Conservation (phyloP, 2,888 invertebrate species). For the Tenthredo scrophulariae region DNA sequence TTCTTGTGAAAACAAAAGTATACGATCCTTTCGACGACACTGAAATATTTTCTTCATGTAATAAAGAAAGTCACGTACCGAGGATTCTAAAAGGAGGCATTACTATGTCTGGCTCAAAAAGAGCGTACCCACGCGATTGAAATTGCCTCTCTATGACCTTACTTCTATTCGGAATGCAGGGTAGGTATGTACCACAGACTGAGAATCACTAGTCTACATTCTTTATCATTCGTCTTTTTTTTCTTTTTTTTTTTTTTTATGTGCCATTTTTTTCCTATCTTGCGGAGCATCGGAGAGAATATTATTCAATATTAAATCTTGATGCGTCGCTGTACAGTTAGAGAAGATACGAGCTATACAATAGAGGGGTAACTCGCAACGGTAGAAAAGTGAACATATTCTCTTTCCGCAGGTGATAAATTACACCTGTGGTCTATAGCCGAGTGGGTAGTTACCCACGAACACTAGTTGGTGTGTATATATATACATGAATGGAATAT, state of each 20-base stretch:
- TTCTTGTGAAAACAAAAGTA: background rate
- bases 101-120: background rate
- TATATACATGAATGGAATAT: background rate
- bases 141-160: background rate
- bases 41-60: conserved; percentile 7
- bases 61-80: background rate
- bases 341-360: conserved; percentile 2
- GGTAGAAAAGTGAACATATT: conserved; percentile 44
- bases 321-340: background rate
- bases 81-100: background rate
- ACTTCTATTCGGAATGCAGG: background rate
- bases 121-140: background rate
- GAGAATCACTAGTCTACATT: background rate
- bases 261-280: no score
- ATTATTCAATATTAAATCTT: conserved; percentile 4
- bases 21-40: background rate
- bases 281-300: background rate
- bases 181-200: background rate
- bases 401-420: conserved; percentile 40
- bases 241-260: background rate
- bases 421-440: conserved; percentile 22
- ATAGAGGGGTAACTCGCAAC: conserved; percentile 12
- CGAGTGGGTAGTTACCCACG: conserved; percentile 1
- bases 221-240: background rate
- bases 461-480: background rate